Percentiles rank a stretch among this genome's conserved stretches.
phyloP scores from a whole-genome alignment of 2,888 invertebrate species.

The Drosophila villosipedis region DNA sequence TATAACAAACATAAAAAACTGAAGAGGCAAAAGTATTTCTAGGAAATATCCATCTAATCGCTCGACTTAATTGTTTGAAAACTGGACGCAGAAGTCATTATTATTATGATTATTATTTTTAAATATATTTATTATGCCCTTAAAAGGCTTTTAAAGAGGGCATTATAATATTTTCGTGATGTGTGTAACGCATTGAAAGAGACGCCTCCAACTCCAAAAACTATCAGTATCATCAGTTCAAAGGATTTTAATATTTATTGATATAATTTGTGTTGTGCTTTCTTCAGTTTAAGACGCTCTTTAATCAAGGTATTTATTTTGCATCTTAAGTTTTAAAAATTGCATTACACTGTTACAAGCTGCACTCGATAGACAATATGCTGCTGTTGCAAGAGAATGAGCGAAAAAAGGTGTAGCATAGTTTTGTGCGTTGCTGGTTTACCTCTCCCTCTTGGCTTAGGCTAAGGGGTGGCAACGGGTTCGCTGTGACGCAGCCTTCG shows the following conservation, averaged over 20 bases:
- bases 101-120: neutral
- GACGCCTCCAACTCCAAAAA: neutral
- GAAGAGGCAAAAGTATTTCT: neutral
- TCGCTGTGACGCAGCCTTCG: conserved; percentile 68
- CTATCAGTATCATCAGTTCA: neutral
- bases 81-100: neutral
- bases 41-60: neutral
- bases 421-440: conserved; percentile 51
- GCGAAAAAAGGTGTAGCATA: conserved; percentile 45
- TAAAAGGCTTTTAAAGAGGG: neutral
- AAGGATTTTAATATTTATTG: neutral
- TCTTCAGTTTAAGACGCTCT: neutral
- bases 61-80: neutral
- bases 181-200: neutral
- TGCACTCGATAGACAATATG: neutral
- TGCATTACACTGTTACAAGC: neutral
- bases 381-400: neutral
- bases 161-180: neutral
- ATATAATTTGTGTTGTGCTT: neutral
- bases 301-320: neutral
- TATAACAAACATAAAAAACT: neutral
- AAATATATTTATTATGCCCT: neutral
- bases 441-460: conserved; percentile 48
- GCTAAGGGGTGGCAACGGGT: conserved; percentile 15
- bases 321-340: neutral